Conservation (phyloP, 2,113 vertebrate genomes). For the Psilopsiagon aymara region DNA sequence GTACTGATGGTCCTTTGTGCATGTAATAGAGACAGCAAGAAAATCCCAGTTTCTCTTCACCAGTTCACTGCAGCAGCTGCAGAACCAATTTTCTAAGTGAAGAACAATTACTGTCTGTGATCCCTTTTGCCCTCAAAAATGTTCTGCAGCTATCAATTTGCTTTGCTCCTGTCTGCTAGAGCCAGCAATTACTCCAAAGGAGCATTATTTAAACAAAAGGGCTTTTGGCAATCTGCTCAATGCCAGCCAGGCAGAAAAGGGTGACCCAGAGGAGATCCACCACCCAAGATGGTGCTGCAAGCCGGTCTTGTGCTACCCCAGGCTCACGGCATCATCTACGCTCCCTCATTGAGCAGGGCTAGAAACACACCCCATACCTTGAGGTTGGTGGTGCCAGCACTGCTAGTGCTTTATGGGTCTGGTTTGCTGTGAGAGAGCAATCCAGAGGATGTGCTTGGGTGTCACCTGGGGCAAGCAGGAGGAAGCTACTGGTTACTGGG, state of each 20-base stretch:
- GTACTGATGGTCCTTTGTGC: rapidly evolving
- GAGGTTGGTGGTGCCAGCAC: rapidly evolving
- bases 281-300: neutral
- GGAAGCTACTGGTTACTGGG: neutral
- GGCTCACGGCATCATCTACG: rapidly evolving
- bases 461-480: neutral
- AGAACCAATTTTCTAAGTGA: neutral
- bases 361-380: neutral
- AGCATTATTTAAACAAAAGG: neutral
- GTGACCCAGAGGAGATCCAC: neutral
- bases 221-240: neutral
- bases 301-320: neutral
- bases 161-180: neutral
- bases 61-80: neutral
- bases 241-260: neutral
- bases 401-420: neutral
- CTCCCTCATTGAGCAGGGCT: neutral
- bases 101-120: neutral
- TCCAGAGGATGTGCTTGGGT: neutral
- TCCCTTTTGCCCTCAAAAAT: neutral
- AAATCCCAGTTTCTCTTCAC: neutral
- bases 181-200: neutral
- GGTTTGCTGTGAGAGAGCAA: neutral
- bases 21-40: neutral
- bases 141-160: neutral